Evolutionary conservation across 2,797 vertebrate species (phyloP), one percentile per base, ranked within the genome.

Genomic region (Anolis apletophallus): DNA sequence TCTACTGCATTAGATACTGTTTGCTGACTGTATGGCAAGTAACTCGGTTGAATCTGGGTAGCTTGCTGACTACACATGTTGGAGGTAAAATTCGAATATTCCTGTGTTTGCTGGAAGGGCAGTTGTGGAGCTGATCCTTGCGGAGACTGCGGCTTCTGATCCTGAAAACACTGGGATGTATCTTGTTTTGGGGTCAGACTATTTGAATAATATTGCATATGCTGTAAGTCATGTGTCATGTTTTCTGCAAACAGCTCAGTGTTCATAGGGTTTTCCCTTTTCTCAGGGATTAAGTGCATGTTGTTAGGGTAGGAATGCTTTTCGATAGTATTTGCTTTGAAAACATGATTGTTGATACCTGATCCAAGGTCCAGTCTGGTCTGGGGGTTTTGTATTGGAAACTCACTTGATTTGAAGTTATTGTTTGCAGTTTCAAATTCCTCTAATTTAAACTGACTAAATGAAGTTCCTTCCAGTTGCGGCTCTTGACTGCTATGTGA

Each of bases 121-220:
- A 95, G 90, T 88, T 97, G 97, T 87, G 83, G 82, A 73, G 85
- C 89, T 73, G 95, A 94, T 94, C 96, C 86, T 76, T 94, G 95
- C 89, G 96, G 92, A 21, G 90, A 83, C 81, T 93, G 95, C 54
- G 94, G 94, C 46, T 94, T 95, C 88, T 94, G 95, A 91, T 95
- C 94, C 83, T 92, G 95, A 92, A 95, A 96, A 91, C 94, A 96
- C 85, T 95, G 96, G 91, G 96, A 94, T 92, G 91, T 91, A 89
- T 97, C 96, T 95, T 96, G 97, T 89, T 97, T 97, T 74, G 96
- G 76, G 52, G 95, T 96, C 94, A 93, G 92, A 91, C 95, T 96
- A 92, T 96, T 97, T 67, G 96, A 94, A 92, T 95, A 95, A 95
- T 96, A 97, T 87, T 96, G 97, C 84, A 90, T 88, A 3, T 95